Evolutionary conservation across 2,888 invertebrate genomes (phyloP).

Genomic region (Chrysolina haemoptera): DNA sequence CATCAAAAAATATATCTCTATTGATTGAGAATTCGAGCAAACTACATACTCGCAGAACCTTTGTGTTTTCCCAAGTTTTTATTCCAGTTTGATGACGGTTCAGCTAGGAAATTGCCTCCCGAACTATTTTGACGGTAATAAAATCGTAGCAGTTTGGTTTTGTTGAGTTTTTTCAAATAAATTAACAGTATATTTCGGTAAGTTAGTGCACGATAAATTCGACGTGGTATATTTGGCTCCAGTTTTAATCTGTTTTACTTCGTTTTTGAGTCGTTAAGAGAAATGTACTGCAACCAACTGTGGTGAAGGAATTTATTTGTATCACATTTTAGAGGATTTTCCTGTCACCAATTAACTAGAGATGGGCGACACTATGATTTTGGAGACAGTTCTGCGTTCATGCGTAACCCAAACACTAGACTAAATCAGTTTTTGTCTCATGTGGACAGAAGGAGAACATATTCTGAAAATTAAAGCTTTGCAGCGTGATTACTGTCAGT

Average conservation of each 20-base stretch:
- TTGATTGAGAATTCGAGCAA: constrained; percentile 8
- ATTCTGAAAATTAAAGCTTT: too few relatives aligned
- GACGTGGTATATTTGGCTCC: constrained; percentile 32
- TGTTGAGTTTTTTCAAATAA: constrained; percentile 25
- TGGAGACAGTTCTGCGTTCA: not conserved
- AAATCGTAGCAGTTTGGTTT: constrained; percentile 7
- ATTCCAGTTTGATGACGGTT: not conserved
- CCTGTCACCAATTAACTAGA: constrained; percentile 11
- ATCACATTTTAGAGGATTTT: constrained; percentile 29
- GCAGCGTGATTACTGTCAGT: too few relatives aligned
- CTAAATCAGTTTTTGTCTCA: not conserved
- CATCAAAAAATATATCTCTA: not conserved
- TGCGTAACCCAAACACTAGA: not conserved
- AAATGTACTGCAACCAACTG: constrained; percentile 31
- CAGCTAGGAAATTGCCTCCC: constrained; percentile 7
- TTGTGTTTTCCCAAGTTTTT: constrained; percentile 12
- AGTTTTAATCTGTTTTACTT: constrained; percentile 21
- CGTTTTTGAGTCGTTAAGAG: constrained; percentile 25
- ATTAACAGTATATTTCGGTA: constrained; percentile 27
- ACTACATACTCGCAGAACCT: not conserved
- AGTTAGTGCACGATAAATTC: constrained; percentile 27
- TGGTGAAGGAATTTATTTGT: constrained; percentile 24
- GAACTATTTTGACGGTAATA: constrained; percentile 19
- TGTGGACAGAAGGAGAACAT: too few relatives aligned
- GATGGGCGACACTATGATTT: constrained; percentile 1